Evolutionary conservation across 1,140 invertebrate genomes (phyloP), one percentile per base, ranked within the genome.

Genomic region (Chlorops oryzae): DNA sequence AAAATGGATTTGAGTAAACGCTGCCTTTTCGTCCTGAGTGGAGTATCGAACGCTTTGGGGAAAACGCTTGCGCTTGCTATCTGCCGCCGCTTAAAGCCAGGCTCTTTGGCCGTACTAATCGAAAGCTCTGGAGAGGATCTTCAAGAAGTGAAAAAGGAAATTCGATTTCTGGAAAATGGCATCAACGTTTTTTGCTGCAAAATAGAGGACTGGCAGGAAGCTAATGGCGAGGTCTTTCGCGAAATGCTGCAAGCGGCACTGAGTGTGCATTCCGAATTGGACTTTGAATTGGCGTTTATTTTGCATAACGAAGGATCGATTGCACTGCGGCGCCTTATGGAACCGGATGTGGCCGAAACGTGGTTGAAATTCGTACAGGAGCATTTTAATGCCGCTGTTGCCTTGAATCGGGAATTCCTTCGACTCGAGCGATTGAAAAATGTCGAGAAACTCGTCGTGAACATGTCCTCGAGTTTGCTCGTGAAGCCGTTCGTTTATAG

Each of bases 281-380:
- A 63, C 23, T 91, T 87, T 63, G 75, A 86, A 46, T 76, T 81
- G 52, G 76, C 77, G 13, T 68, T 95, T 2, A 78, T 96, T 7
- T 78, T 96, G 51, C 92, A 96, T 63, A 96, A 96, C 79, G 92
- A 87, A 17, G 94, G 88, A 0, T 83, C 85, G 7, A 60, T 92
- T n/a, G 92, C 92, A 12, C 68, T 63, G 17, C 84, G 59, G 66
- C 70, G 54, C 77, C 78, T 23, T 62, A 59, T 39, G 74, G 83
- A 48, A 75, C 87, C 65, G 73, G 56, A 77, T 10, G 67, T 85
- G 61, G 48, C 80, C 5, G 59, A 78, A 2, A 74, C 77, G 20
- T 82, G 86, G 74, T 74, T 76, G 47, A 66, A 76, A n/a, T 89
- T 89, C 68, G 89, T 81, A 61, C 77, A 85, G 56, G 69, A 89